phyloP scores from a whole-genome alignment of 2,888 invertebrate species.

The Lasioglossum morio region DNA sequence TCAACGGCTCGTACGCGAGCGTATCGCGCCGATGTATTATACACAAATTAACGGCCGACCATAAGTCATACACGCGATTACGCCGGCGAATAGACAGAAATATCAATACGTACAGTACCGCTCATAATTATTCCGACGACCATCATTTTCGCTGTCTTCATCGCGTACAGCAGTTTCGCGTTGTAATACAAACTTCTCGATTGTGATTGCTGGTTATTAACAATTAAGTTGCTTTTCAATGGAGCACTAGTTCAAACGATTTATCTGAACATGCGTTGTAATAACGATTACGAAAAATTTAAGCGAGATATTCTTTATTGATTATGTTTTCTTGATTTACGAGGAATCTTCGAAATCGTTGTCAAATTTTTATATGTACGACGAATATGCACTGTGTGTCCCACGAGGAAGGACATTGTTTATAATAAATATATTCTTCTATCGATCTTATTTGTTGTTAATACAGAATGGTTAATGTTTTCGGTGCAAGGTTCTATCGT shows the following conservation, averaged over 20 bases:
- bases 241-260: neutral
- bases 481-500: too few species aligned
- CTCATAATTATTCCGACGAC: neutral
- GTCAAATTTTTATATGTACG: neutral
- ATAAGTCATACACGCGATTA: conserved; percentile 52
- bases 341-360: neutral
- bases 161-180: neutral
- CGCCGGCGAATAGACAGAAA: conserved; percentile 43
- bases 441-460: too few species aligned
- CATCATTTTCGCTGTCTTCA: neutral
- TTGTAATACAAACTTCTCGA: neutral
- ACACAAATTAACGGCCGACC: conserved; percentile 45
- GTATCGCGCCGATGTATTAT: conserved; percentile 34
- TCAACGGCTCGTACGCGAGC: neutral
- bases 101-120: conserved; percentile 43
- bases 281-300: too few species aligned
- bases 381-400: neutral
- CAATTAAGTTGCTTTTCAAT: too few species aligned
- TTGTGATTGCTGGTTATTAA: neutral
- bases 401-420: neutral
- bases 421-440: too few species aligned
- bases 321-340: too few species aligned
- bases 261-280: neutral
- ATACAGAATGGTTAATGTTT: too few species aligned
- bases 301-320: too few species aligned